Conservation (phyloP, 2,113 vertebrate species). For the Sitta europaea region DNA sequence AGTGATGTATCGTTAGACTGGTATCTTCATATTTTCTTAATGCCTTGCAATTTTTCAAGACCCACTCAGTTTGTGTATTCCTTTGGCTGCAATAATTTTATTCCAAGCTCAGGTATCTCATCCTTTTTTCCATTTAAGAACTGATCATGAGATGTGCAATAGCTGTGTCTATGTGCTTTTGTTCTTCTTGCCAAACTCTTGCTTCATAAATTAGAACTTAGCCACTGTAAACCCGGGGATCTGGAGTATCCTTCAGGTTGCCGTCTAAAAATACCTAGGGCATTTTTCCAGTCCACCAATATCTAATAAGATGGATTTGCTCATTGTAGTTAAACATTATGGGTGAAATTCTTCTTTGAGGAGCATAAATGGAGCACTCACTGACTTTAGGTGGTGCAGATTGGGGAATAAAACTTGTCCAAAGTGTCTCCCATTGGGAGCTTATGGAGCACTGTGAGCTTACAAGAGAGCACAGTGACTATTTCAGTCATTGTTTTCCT, state of each 20-base stretch:
- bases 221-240: neutral
- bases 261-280: neutral
- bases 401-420: neutral
- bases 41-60: neutral
- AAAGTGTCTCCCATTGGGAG: neutral
- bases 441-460: neutral
- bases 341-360: neutral
- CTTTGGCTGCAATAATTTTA: neutral
- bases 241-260: slow-evolving; percentile 3
- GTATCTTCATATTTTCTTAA: neutral
- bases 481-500: slow-evolving; percentile 16
- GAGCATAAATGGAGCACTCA: neutral
- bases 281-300: slow-evolving; percentile 10
- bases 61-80: neutral
- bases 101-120: slow-evolving; percentile 16
- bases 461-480: neutral
- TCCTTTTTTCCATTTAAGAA: slow-evolving; percentile 40
- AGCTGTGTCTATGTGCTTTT: neutral
- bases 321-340: neutral
- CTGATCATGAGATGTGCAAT: slow-evolving; percentile 10
- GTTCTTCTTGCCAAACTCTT: slow-evolving; percentile 13
- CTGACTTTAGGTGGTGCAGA: neutral
- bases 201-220: slow-evolving; percentile 27
- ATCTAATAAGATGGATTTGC: neutral
- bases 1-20: neutral